These are phyloP conservation scores for Clarias magur DNA, from an alignment of 2,113 vertebrate species.

Conservation along the genomic window DNA sequence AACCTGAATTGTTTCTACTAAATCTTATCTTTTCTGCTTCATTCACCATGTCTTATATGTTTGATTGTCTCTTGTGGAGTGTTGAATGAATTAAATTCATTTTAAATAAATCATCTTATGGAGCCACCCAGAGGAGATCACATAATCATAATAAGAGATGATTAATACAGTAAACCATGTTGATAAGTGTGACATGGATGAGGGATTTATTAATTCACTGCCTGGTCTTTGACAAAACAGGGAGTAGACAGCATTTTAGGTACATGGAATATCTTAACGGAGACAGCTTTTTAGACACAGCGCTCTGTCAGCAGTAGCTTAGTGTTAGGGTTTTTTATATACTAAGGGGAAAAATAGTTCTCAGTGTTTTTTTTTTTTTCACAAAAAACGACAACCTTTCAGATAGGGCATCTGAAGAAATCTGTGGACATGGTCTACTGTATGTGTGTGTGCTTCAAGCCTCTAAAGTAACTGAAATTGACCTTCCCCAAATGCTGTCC, in stretches of 20 bases:
- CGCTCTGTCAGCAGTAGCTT: constrained; percentile 63
- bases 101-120: constrained; percentile 11
- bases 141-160: constrained; percentile 8
- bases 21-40: constrained; percentile 42
- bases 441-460: constrained; percentile 24
- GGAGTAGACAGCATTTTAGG: constrained; percentile 27
- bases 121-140: constrained; percentile 1
- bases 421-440: constrained; percentile 65
- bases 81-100: constrained; percentile 34
- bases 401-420: constrained; percentile 61
- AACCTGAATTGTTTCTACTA: constrained; percentile 34
- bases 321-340: constrained; percentile 56
- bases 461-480: constrained; percentile 30
- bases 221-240: constrained; percentile 23
- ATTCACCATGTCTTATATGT: constrained; percentile 9
- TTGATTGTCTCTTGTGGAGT: constrained; percentile 19
- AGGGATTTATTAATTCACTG: constrained; percentile 36
- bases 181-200: constrained; percentile 21
- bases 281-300: constrained; percentile 47
- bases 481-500: constrained; percentile 31
- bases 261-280: constrained; percentile 44
- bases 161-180: constrained; percentile 20
- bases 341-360: constrained; percentile 36
- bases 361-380: constrained; percentile 54
- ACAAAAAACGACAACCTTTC: constrained; percentile 71